Conservation (phyloP, 1,140 invertebrate genomes). For the Pseudobourletiella spinata region DNA sequence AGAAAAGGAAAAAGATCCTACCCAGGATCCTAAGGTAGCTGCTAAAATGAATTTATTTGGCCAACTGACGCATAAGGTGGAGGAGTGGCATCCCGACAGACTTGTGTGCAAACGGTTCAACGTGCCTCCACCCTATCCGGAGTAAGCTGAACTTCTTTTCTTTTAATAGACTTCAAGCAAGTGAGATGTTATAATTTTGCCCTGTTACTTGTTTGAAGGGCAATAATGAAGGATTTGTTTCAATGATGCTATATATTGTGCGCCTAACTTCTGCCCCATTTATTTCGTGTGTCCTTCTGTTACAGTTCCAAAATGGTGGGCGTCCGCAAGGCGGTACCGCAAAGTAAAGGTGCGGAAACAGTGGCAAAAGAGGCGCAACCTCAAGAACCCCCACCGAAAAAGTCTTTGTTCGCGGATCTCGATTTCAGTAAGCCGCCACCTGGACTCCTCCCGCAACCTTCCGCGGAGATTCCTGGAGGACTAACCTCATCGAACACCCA, state of each 20-base stretch:
- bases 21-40: constrained; percentile 44
- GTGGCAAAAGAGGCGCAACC: neutral
- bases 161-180: too few relatives aligned
- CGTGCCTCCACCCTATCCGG: constrained; percentile 74
- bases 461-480: neutral
- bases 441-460: constrained; percentile 20
- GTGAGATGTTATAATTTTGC: too few relatives aligned
- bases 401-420: constrained; percentile 32
- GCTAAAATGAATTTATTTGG: constrained; percentile 76
- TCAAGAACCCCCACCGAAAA: constrained; percentile 13
- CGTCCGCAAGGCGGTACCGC: constrained; percentile 7
- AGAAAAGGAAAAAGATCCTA: constrained; percentile 26
- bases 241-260: too few relatives aligned
- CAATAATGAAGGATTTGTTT: too few relatives aligned
- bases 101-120: constrained; percentile 90
- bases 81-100: constrained; percentile 74
- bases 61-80: constrained; percentile 58
- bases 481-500: neutral
- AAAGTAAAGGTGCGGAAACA: neutral
- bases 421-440: constrained; percentile 36
- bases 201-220: too few relatives aligned
- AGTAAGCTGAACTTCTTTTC: too few relatives aligned
- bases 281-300: too few relatives aligned
- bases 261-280: too few relatives aligned
- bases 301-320: constrained; percentile 33